Percentiles rank a stretch among this genome's conserved stretches.
phyloP scores from a whole-genome alignment of 2,113 vertebrate genomes.

The Cavia aperea region DNA sequence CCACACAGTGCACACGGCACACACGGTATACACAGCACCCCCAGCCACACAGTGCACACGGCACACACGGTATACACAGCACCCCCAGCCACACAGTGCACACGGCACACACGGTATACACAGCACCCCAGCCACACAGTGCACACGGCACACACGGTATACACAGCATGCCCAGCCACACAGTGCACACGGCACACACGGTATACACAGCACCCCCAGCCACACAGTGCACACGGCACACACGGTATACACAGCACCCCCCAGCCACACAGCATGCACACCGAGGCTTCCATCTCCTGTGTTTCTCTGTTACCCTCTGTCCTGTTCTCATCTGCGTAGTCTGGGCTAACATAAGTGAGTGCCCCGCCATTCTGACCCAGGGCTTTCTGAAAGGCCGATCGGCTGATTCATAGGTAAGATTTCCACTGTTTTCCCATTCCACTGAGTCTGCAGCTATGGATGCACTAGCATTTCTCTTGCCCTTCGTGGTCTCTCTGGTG shows the following conservation, averaged over 20 bases:
- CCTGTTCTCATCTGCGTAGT: not conserved
- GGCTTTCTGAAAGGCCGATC: constrained; percentile 8
- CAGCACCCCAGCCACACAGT: too few species aligned
- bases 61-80: too few species aligned
- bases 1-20: too few species aligned
- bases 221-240: not conserved
- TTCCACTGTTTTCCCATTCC: not conserved
- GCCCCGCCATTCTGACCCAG: not conserved
- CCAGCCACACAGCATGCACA: not conserved
- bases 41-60: too few species aligned
- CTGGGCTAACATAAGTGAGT: not conserved
- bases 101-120: too few species aligned
- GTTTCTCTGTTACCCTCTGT: not conserved
- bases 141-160: too few species aligned
- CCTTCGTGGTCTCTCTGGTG: not conserved
- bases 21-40: too few species aligned
- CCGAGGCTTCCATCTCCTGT: not conserved
- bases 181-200: not conserved
- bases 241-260: too few species aligned
- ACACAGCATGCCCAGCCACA: not conserved
- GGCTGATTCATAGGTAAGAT: constrained; percentile 35
- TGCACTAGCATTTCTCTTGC: not conserved
- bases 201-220: not conserved
- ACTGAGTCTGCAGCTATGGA: not conserved
- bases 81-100: too few species aligned